A percentile compares a stretch with the other conserved stretches of the same genome.
phyloP scores from a whole-genome alignment of 2,113 vertebrate species.

The Hystrix brachyura region DNA sequence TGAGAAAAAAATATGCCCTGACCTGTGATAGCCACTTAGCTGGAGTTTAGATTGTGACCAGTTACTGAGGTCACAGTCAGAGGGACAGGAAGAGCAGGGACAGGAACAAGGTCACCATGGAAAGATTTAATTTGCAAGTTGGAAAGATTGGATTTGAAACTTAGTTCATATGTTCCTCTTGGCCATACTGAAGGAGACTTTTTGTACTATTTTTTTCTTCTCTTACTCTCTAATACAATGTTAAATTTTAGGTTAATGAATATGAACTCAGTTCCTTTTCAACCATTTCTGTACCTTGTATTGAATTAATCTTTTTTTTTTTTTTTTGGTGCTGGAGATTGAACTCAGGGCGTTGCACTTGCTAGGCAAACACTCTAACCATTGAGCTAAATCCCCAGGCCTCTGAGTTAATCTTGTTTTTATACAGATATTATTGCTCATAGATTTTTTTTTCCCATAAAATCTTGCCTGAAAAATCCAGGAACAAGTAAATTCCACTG shows the following conservation, averaged over 20 bases:
- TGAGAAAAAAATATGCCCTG: neutral
- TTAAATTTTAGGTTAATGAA: slow-evolving; percentile 19
- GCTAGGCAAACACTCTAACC: too few relatives aligned
- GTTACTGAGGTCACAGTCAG: neutral
- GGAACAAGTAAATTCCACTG: neutral
- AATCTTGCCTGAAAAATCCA: neutral
- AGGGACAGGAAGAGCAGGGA: neutral
- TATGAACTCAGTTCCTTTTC: neutral
- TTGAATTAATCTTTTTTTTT: neutral
- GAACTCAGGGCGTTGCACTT: too few relatives aligned
- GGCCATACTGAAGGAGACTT: neutral
- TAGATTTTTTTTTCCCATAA: neutral
- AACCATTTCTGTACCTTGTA: neutral
- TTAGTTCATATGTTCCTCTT: neutral
- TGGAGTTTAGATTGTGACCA: neutral
- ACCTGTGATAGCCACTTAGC: neutral
- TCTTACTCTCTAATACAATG: neutral
- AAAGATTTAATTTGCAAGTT: neutral
- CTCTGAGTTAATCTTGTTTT: neutral
- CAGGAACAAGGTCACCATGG: neutral
- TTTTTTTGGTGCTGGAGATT: too few relatives aligned
- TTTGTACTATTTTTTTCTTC: neutral
- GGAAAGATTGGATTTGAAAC: neutral
- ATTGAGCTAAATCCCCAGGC: too few relatives aligned
- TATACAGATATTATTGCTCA: neutral